A percentile compares a stretch with the other conserved stretches of the same genome.
phyloP scores from a whole-genome alignment of 2,797 vertebrate species.

The Carcharodon carcharias region DNA sequence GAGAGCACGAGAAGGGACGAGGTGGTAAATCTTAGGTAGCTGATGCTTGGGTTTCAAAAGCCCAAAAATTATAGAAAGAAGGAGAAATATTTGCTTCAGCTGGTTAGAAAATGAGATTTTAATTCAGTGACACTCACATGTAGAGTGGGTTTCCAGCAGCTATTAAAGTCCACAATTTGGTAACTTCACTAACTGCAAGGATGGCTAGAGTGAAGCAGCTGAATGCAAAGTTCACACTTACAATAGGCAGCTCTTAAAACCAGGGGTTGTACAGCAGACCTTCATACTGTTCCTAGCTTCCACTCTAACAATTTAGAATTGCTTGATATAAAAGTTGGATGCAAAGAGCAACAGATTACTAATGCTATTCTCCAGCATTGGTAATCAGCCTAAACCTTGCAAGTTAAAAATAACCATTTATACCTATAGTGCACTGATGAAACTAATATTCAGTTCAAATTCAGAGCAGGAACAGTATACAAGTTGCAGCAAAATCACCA shows the following conservation, averaged over 20 bases:
- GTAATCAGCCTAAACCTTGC: neutral
- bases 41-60: neutral
- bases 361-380: neutral
- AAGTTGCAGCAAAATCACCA: neutral
- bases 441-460: neutral
- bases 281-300: neutral
- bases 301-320: neutral
- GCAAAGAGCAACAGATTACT: neutral
- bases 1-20: neutral
- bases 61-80: neutral
- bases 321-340: neutral
- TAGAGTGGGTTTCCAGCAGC: neutral
- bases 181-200: neutral
- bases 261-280: neutral
- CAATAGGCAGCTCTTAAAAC: neutral
- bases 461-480: neutral
- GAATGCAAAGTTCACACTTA: neutral
- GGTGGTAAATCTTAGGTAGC: neutral
- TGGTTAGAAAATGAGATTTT: neutral
- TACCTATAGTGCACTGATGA: neutral
- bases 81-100: neutral
- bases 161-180: neutral
- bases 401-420: neutral
- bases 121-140: neutral
- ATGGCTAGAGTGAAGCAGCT: neutral